phyloP scores from a whole-genome alignment of 2,888 invertebrate genomes.

The Creontiades dilutus region DNA sequence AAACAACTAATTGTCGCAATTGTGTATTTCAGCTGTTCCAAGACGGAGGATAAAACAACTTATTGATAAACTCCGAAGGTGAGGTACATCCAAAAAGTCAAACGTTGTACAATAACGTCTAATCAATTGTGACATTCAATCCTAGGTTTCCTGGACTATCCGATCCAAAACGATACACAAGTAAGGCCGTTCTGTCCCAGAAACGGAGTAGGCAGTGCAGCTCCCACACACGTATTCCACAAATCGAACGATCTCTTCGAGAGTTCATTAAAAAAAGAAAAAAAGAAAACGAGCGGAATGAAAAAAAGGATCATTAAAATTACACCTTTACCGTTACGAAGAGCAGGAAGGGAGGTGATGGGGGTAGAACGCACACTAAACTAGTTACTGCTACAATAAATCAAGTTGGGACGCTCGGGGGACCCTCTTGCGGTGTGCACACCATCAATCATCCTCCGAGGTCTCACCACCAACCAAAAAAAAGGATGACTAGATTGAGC shows the following conservation, averaged over 20 bases:
- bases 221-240: not conserved
- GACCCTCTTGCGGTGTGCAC: constrained; percentile 48
- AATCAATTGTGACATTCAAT: no score
- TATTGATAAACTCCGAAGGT: no score
- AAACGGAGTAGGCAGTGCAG: no score
- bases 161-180: no score
- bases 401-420: constrained; percentile 25
- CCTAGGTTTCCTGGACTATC: no score
- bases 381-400: constrained; percentile 51
- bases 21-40: no score
- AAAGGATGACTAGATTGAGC: constrained; percentile 52
- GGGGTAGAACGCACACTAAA: constrained; percentile 25
- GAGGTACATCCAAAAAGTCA: no score
- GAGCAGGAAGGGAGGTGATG: not conserved
- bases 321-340: constrained; percentile 34
- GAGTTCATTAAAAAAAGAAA: not conserved
- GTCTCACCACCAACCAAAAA: constrained; percentile 47
- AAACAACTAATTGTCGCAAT: no score
- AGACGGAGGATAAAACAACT: no score
- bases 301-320: constrained; percentile 42
- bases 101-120: no score
- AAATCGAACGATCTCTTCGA: constrained; percentile 16
- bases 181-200: no score
- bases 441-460: constrained; percentile 44
- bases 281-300: not conserved